phyloP scores from a whole-genome alignment of 2,797 vertebrate species.

The Vipera ursinii region DNA sequence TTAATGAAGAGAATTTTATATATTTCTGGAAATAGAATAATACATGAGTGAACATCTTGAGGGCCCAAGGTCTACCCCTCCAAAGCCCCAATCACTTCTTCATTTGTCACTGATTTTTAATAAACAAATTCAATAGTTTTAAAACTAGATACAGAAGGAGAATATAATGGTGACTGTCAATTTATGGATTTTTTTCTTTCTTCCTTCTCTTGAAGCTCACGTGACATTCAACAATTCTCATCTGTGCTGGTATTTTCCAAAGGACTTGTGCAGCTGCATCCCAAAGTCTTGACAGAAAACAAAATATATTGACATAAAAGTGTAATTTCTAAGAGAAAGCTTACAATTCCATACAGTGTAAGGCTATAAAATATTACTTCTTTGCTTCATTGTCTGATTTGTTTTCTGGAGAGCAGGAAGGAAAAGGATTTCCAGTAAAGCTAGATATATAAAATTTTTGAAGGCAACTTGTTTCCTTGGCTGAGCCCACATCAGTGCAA shows the following conservation, averaged over 20 bases:
- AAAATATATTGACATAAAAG: neutral
- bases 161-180: neutral
- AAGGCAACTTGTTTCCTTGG: slow-evolving; percentile 10
- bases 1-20: neutral
- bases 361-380: neutral
- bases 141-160: neutral
- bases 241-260: neutral
- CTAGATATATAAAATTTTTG: neutral
- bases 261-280: neutral
- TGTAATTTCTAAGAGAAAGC: neutral
- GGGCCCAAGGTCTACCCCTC: neutral
- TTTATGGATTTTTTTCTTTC: neutral
- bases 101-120: neutral
- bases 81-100: neutral
- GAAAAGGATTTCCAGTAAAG: neutral
- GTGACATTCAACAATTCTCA: neutral
- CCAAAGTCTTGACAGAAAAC: neutral
- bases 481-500: slow-evolving; percentile 13
- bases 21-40: neutral
- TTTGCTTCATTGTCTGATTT: neutral
- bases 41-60: neutral
- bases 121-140: neutral
- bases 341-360: neutral
- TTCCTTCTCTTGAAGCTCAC: neutral
- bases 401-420: neutral